Base-by-base conservation (phyloP, 2,797 vertebrate genomes). In the Acanthis flammea region DNA sequence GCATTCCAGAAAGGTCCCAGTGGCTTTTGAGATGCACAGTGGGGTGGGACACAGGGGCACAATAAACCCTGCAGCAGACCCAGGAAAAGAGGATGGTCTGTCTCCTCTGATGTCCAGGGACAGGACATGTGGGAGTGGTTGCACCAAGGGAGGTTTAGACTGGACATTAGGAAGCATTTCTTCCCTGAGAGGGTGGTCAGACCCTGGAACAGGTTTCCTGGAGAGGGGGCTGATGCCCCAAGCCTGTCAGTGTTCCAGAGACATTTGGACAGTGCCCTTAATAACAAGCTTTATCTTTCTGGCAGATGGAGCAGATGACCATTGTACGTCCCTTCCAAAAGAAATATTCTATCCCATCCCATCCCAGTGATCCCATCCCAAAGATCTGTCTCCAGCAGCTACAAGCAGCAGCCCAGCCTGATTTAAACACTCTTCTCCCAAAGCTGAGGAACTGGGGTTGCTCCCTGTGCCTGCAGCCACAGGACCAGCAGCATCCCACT, bases 401-500 rank as follows among this genome's bases (percentile, higher is more conserved):
- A 11, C 73, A 79, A 28, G 27, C 76, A 86, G 65, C 80, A 78
- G 58, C 54, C 50, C 50, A 50, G 61, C 19, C 42, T 35, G 31
- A 25, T 57, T 23, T 27, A 3, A 21, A 6, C 1, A 14, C 5
- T 12, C 42, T 37, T 14, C 68, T 31, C 45, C 67, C 54, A 47
- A 13, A 71, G 1, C 66, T 3, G 6, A 41, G 45, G 9, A 4
- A 0, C 39, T 2, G 4, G 77, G 19, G 9, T 9, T 58, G 44
- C 42, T 57, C 74, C 90, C 70, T 2, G 4, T 35, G 31, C 79
- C 79, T 33, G 37, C 72, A 51, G 85, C 80, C 2, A 0, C 4
- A 33, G 87, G 71, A 71, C 53, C 6, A 1, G 66, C 84, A 88
- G 81, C 66, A 55, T 47, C 79, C 15, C 2, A 24, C 45, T 23